phyloP scores from a whole-genome alignment of 2,888 invertebrate genomes.

The Metacarcinus magister region DNA sequence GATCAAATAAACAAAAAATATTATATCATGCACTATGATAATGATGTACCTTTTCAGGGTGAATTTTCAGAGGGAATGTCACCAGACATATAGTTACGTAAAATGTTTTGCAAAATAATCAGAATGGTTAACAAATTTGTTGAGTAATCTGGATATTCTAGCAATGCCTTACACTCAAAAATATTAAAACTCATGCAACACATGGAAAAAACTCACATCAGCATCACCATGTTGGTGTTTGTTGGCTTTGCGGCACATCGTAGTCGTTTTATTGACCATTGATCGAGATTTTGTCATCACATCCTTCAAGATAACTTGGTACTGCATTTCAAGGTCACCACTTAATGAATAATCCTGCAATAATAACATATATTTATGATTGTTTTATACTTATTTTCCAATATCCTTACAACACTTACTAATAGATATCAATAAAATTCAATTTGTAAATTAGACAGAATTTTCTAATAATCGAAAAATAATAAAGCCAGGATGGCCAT shows the following conservation, averaged over 20 bases:
- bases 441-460: not conserved
- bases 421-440: not conserved
- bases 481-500: no score
- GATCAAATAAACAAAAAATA: no score
- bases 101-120: not conserved
- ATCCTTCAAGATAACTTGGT: not conserved
- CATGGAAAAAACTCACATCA: not conserved
- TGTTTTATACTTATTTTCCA: not conserved
- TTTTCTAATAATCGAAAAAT: no score
- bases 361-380: not conserved
- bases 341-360: not conserved
- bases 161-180: not conserved
- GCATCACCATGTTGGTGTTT: not conserved
- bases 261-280: not conserved
- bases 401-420: not conserved
- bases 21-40: no score
- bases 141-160: not conserved
- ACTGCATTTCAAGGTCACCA: not conserved
- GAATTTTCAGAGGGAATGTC: not conserved
- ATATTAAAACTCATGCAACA: not conserved
- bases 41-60: not conserved
- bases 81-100: not conserved
- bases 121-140: not conserved
- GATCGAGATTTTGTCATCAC: not conserved
- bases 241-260: not conserved